Base-by-base conservation (phyloP, 2,797 vertebrate species). In the Cossypha dichroa region DNA sequence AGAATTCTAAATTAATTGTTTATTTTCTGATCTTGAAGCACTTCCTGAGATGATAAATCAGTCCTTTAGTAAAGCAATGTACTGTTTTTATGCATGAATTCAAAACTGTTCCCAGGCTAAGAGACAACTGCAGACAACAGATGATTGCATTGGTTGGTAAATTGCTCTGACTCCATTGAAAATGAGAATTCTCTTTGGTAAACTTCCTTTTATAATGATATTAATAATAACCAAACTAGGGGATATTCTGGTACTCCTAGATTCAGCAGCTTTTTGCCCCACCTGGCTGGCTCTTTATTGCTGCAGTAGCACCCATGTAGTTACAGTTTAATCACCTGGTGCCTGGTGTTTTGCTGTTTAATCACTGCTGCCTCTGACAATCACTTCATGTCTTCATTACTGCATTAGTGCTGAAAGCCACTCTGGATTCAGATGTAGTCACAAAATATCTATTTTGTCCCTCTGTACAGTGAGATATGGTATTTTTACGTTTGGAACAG, bases 341-440 rank as follows among this genome's bases (percentile, higher is more conserved):
- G 41, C 82, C 85, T 95, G 41, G 7, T 66, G 72, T 74, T 41
- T 25, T 86, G 63, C 52, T 89, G 34, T 79, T 81, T 74, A 67
- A 72, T 92, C 41, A n/a, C 41, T 73, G 36, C 58, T 88, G 22
- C 62, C 63, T 80, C 73, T 94, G 85, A 72, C 85, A 68, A 2
- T 88, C 64, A 7, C 55, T 84, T 78, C 15, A 62, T 66, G 28
- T 78, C 90, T 91, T 96, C 34, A 62, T 91, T 89, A 21, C 48
- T 58, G n/a, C 59, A 58, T 36, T 80, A 64, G 12, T 63, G 40
- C 54, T 63, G 62, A 88, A 83, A 92, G 59, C 69, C 33, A 29
- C 51, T 51, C 49, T 48, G 15, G 31, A 18, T 76, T 90, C 74
- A 88, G 58, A 36, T 59, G 31, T 40, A 51, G 51, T 60, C 51